Evolutionary conservation across 2,797 vertebrate species (phyloP).

Genomic region (Lophotriccus pileatus): DNA sequence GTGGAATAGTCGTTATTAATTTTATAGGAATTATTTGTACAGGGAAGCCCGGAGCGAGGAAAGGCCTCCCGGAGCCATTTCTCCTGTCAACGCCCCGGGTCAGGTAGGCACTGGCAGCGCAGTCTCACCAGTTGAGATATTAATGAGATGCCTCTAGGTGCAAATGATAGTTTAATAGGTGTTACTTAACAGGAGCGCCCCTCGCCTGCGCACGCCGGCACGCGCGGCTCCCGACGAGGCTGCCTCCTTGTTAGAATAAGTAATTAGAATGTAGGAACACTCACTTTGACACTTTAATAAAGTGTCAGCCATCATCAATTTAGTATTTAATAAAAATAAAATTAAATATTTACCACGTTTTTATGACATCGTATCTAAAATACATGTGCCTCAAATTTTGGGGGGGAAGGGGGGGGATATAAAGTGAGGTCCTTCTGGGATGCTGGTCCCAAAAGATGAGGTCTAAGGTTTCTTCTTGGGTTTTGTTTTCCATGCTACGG

Average conservation of each 20-base stretch:
- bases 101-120: constrained; percentile 83
- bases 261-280: constrained; percentile 83
- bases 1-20: constrained; percentile 77
- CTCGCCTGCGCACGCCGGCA: constrained; percentile 74
- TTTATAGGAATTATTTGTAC: constrained; percentile 82
- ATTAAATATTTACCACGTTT: constrained; percentile 79
- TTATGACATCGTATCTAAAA: constrained; percentile 60
- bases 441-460: accelerated
- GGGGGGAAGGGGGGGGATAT: background rate
- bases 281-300: constrained; percentile 80
- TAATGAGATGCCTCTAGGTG: constrained; percentile 99
- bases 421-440: background rate
- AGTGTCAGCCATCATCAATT: constrained; percentile 81
- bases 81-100: constrained; percentile 82
- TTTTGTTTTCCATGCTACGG: background rate
- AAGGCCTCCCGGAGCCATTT: constrained; percentile 78
- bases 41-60: constrained; percentile 59
- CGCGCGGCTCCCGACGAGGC: constrained; percentile 70
- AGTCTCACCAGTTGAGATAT: constrained; percentile 87
- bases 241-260: constrained; percentile 79
- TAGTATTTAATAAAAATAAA: constrained; percentile 79
- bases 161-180: constrained; percentile 99
- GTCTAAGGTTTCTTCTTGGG: background rate
- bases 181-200: constrained; percentile 86
- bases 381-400: background rate